These are phyloP conservation scores for Troides oblongomaculatus DNA, from an alignment of 2,888 invertebrate species.

Conservation along the genomic window DNA sequence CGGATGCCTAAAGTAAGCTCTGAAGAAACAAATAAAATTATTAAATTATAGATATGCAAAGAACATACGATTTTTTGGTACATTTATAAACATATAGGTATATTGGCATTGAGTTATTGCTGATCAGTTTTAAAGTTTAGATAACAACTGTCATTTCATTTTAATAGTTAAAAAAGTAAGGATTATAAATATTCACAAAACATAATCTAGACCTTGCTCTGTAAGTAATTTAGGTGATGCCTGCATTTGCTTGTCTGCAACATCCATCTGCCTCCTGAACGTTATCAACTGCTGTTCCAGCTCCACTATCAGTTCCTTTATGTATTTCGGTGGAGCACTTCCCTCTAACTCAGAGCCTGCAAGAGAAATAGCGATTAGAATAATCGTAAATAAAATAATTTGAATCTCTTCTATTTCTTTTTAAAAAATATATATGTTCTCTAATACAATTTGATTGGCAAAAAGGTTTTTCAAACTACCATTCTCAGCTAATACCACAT, in stretches of 20 bases:
- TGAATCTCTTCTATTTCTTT: no score
- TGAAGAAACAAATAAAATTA: neutral
- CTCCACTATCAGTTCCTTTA: conserved; percentile 59
- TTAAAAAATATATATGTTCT: no score
- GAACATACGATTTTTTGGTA: neutral
- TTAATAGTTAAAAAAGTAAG: no score
- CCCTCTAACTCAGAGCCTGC: conserved; percentile 66
- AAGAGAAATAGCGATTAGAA: neutral
- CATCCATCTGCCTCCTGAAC: conserved; percentile 71
- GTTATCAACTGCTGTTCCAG: conserved; percentile 66
- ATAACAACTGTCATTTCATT: no score
- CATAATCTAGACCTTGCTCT: conserved; percentile 62
- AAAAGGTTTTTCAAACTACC: no score
- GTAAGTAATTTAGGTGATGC: conserved; percentile 67
- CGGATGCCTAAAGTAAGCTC: conserved; percentile 89
- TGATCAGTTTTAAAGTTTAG: no score
- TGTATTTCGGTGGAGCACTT: conserved; percentile 60
- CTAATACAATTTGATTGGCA: no score
- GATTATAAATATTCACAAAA: no score
- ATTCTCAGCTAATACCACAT: no score
- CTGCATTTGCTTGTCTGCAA: conserved; percentile 74
- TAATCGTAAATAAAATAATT: neutral
- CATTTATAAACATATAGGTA: neutral
- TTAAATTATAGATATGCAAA: neutral
- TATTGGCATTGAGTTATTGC: no score